Base-by-base conservation (phyloP, 2,113 vertebrate genomes). In the Mesitornis unicolor region DNA sequence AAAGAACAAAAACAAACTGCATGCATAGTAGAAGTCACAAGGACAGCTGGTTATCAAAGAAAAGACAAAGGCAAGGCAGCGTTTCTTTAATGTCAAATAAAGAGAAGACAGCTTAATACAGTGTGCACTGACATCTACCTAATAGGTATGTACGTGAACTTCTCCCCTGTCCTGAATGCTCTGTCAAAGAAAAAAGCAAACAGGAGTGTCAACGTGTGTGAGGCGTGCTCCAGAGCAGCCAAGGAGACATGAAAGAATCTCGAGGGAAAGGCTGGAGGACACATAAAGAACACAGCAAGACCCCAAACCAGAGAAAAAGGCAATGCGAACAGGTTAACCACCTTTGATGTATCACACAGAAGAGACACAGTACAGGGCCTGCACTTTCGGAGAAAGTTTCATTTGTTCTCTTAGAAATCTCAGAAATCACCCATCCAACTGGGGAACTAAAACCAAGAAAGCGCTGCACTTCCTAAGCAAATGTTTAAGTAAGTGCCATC, bases 261-360 rank as follows among this genome's bases (percentile, higher is more conserved):
- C 12, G 5, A 73, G 48, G 75, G 61, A 69, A 79, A 76, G 64
- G 64, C 28, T 54, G 40, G 29, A 63, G 47, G 50, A 36, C 5
- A 17, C 59, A 43, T 19, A 35, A 47, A 48, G 38, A 16, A 9
- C 70, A 7, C 42, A 85, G 65, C 21, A 6, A 45, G 73, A 65
- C 25, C 64, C 47, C 81, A 90, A 77, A 45, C 11, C 68, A 74
- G 77, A 64, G 76, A 75, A 33, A 84, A 92, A 83, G 67, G 35
- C 40, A 69, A 60, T 10, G 36, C 2, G 0, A 77, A 28, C 24
- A 64, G 40, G 24, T 75, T 59, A 84, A 71, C 6, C n/a, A n/a
- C 40, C 43, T 79, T 36, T 1, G 2, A 17, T 5, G 6, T 1
- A 38, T 11, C 50, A 40, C 2, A 45, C 17, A 50, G 17, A 19